Conservation (phyloP, 2,888 invertebrate genomes). For the Rhagium mordax region DNA sequence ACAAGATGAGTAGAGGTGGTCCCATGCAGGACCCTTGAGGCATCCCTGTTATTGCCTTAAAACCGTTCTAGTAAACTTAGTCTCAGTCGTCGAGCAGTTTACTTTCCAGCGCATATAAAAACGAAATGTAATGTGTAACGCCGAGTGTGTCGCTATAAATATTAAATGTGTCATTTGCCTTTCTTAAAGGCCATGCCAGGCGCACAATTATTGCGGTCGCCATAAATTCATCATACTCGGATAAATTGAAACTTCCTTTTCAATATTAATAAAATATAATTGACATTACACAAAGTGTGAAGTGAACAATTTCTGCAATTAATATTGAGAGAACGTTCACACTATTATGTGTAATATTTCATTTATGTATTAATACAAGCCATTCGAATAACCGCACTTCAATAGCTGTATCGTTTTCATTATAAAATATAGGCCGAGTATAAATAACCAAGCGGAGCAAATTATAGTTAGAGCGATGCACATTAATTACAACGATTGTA, state of each 20-base stretch:
- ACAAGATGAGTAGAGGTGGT: too few species aligned
- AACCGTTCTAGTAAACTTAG: too few species aligned
- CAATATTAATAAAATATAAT: slow-evolving; percentile 50
- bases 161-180: not conserved
- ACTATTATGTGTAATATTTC: slow-evolving; percentile 10
- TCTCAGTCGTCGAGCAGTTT: too few species aligned
- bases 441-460: not conserved
- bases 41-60: too few species aligned
- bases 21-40: too few species aligned
- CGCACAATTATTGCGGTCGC: slow-evolving; percentile 13
- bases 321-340: slow-evolving; percentile 20
- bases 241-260: slow-evolving; percentile 51
- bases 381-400: not conserved
- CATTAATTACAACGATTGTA: not conserved
- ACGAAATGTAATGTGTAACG: not conserved
- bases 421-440: slow-evolving; percentile 8
- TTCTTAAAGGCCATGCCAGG: slow-evolving; percentile 14
- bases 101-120: not conserved
- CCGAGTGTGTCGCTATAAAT: not conserved
- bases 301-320: slow-evolving; percentile 33
- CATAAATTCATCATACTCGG: slow-evolving; percentile 16
- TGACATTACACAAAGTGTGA: slow-evolving; percentile 34
- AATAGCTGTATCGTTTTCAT: slow-evolving; percentile 6
- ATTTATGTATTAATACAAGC: slow-evolving; percentile 11
- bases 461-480: not conserved